A percentile compares a stretch with the other conserved stretches of the same genome.
These are phyloP conservation scores for Lordiphosa mommai DNA, from an alignment of 1,140 invertebrate species.

Conservation along the genomic window DNA sequence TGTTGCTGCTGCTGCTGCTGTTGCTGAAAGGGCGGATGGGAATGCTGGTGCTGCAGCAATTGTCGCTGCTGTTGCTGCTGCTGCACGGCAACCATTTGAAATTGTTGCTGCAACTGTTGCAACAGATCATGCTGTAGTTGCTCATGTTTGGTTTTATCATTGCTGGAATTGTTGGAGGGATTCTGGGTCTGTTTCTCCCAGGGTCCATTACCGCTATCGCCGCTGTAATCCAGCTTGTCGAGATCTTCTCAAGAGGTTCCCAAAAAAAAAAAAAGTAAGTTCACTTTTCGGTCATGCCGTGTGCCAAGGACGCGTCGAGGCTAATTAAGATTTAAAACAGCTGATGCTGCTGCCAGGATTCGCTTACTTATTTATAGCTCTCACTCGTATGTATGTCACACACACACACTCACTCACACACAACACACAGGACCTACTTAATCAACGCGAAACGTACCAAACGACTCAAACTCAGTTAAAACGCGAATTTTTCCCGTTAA, in stretches of 20 bases:
- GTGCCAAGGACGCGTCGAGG: slow-evolving; percentile 19
- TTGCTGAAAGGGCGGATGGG: slow-evolving; percentile 22
- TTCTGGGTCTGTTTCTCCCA: slow-evolving; percentile 71
- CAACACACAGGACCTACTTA: slow-evolving; percentile 25
- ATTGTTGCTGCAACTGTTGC: slow-evolving; percentile 57
- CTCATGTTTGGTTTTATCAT: slow-evolving; percentile 24
- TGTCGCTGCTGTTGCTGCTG: slow-evolving; percentile 37
- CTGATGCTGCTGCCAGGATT: slow-evolving; percentile 27
- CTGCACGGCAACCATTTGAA: slow-evolving; percentile 34
- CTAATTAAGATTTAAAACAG: slow-evolving; percentile 15
- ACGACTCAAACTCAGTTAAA: slow-evolving; percentile 16
- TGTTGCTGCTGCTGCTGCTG: slow-evolving; percentile 27
- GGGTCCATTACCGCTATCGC: slow-evolving; percentile 64
- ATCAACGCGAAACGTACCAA: slow-evolving; percentile 8
- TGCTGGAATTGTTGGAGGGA: slow-evolving; percentile 10
- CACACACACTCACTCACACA: background rate
- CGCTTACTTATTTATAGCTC: slow-evolving; percentile 30
- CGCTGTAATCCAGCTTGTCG: slow-evolving; percentile 73
- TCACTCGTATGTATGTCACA: slow-evolving; percentile 12
- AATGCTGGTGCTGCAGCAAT: slow-evolving; percentile 42
- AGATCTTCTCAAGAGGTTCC: slow-evolving; percentile 1
- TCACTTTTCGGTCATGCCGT: background rate
- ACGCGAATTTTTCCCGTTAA: slow-evolving; percentile 6
- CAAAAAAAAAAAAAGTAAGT: background rate
- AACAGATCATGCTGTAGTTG: slow-evolving; percentile 61